phyloP scores from a whole-genome alignment of 2,113 vertebrate genomes.

The Catharus minimus region DNA sequence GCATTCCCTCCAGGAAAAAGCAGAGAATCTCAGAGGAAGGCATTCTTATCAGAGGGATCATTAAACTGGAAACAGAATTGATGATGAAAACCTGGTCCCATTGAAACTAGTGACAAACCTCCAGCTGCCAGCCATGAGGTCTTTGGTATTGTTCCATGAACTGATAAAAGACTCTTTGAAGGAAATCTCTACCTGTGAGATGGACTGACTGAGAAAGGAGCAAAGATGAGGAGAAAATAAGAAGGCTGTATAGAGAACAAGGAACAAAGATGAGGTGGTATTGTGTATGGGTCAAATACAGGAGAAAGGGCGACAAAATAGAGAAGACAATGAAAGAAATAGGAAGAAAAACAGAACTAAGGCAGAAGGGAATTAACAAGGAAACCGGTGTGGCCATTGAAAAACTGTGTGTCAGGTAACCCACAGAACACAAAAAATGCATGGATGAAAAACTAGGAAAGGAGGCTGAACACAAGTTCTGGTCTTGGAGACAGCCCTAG shows the following conservation, averaged over 20 bases:
- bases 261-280: not conserved
- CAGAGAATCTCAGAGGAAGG: not conserved
- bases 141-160: not conserved
- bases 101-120: not conserved
- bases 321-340: not conserved
- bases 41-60: not conserved
- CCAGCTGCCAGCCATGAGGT: not conserved
- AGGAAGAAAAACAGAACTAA: not conserved
- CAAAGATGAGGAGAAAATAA: not conserved
- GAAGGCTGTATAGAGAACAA: not conserved
- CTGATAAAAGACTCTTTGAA: not conserved
- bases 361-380: not conserved
- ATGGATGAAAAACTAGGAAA: not conserved
- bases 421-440: not conserved
- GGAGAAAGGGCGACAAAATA: not conserved
- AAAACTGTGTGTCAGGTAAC: not conserved
- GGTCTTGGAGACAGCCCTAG: not conserved
- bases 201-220: not conserved
- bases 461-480: not conserved
- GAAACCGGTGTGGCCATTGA: not conserved
- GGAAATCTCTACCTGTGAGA: not conserved
- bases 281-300: not conserved
- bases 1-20: not conserved
- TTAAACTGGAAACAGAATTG: not conserved
- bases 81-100: not conserved